Base-by-base conservation (phyloP, 2,797 vertebrate genomes). In the Semaprochilodus insignis region DNA sequence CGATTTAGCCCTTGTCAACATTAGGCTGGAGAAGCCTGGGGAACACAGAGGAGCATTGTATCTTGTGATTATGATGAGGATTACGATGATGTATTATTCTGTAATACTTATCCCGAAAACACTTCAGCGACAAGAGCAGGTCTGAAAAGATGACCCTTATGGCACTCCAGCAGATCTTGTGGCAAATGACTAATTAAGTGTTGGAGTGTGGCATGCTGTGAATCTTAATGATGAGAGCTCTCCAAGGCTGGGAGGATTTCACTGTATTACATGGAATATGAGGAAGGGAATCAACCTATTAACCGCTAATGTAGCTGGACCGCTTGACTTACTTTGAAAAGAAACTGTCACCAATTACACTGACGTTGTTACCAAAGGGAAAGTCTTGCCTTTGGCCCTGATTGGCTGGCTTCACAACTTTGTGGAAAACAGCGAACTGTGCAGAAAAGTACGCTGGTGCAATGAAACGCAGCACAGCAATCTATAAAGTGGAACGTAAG, bases 151-250 rank as follows among this genome's bases (percentile, higher is more conserved):
- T 19, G 66, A 81, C 80, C 81, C 82, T 77, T 74, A 78, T 23
- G 80, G 62, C 75, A 85, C 75, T 84, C 66, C 79, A 78, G 82
- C 74, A 78, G 77, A 79, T 85, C 71, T 84, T 77, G 74, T 78
- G 66, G 70, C 74, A 78, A 84, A 78, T 81, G 87, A 83, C 82
- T 88, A 84, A 84, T 86, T 82, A 86, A 85, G 74, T 59, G 65
- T 74, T 73, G 71, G 77, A 81, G 85, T 67, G 54, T 25, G 74
- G 17, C 73, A 23, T 79, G 80, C 73, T 81, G 70, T 69, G 75
- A 74, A 84, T 86, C 52, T 85, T 74, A 86, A 85, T 78, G 83
- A 79, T n/a, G 59, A 72, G 73, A 36, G 14, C 16, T 71, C 36
- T 70, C 34, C 17, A 16, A 36, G 57, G 59, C 44, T 57, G n/a